Conservation (phyloP, 2,888 invertebrate species). For the Pristionchus entomophagus region DNA sequence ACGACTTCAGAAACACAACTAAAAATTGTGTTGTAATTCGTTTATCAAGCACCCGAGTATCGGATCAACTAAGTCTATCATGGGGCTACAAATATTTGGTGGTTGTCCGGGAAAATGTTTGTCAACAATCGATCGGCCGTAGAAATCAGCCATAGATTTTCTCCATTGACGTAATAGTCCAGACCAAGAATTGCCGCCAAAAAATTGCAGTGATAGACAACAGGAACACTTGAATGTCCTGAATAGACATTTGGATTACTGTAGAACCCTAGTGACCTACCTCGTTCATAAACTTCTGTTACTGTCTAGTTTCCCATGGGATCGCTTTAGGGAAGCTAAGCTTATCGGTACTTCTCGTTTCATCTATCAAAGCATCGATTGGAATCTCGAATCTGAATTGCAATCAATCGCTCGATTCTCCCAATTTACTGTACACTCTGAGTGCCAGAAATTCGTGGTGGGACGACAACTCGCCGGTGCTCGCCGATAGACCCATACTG, state of each 20-base stretch:
- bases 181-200: not conserved
- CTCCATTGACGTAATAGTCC: not conserved
- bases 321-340: not conserved
- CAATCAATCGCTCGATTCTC: not conserved
- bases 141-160: not conserved
- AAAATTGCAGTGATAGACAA: not conserved
- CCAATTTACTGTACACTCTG: slow-evolving; percentile 22
- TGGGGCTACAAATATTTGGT: not conserved
- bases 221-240: not conserved
- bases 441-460: not conserved
- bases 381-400: not conserved
- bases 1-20: not conserved
- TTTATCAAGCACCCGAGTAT: not conserved
- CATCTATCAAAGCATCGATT: not conserved
- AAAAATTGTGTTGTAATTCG: not conserved
- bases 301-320: not conserved
- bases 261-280: not conserved
- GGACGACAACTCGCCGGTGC: not conserved
- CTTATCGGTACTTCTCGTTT: not conserved
- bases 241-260: not conserved
- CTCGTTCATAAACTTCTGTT: not conserved
- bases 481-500: not conserved
- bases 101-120: not conserved
- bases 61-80: not conserved
- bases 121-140: not conserved